Evolutionary conservation across 2,797 vertebrate species (phyloP), one percentile per base, ranked within the genome.

Genomic region (Clarias laeviceps): DNA sequence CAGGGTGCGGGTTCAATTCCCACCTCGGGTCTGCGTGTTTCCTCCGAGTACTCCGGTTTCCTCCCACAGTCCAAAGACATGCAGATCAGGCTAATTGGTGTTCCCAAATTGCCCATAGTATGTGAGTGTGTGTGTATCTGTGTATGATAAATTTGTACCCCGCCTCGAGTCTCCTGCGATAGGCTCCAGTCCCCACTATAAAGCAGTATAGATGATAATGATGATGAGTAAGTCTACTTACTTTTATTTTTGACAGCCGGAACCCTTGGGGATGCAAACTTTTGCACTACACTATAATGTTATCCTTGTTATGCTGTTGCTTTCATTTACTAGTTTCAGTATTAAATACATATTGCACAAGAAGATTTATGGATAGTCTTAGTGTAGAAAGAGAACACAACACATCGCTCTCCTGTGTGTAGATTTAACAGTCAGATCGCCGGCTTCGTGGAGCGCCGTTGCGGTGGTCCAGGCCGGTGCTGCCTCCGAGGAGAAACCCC

Each of bases 391-490:
- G 50, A 20, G 27, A 56, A 57, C 5, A 59, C 29, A 5, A 29
- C 29, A 79, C 14, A 0, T 40, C 37, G 20, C 24, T 64, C 17
- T 66, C 7, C n/a, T 81, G n/a, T 61, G 45, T 65, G 20, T 90
- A 96, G 95, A 92, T 96, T 95, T 90, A 96, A 96, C 92, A 88
- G 92, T 86, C 93, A 89, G 89, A 62, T 96, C 54, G 87, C 89
- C 64, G 88, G 82, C 22, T 94, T 94, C 72, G 93, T 93, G 86
- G 93, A 70, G n/a, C 92, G 56, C 14, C 90, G 76, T 73, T 56
- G 93, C 20, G 85, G 76, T 12, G 90, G 84, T 40, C 20, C 82
- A 0, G 77, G 87, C 9, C 88, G 84, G 0, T 93, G 93, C 89
- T 95, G 94, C 82, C 9, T 65, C 1, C 64, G 86, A 5, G 69